Percentiles rank a stretch among this genome's conserved stretches.
phyloP scores from a whole-genome alignment of 2,797 vertebrate species.

The Echeneis naucrates region DNA sequence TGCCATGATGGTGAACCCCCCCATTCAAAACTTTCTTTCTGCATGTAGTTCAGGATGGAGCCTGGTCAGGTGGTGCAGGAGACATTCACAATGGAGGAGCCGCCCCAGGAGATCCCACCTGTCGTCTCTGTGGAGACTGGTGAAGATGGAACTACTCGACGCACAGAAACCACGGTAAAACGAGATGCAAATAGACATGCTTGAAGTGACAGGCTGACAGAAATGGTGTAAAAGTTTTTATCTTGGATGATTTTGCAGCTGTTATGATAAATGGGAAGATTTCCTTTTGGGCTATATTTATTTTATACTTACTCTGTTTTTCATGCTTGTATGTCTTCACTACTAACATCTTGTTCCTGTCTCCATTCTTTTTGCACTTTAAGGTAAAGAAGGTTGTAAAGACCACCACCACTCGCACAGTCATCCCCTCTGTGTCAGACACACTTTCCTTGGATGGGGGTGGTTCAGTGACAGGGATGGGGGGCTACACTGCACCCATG shows the following conservation, averaged over 20 bases:
- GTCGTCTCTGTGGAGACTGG: constrained; percentile 90
- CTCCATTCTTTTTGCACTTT: neutral
- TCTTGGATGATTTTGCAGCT: neutral
- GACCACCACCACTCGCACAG: constrained; percentile 92
- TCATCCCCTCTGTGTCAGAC: constrained; percentile 90
- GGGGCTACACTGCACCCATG: constrained; percentile 86
- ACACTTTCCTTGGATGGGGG: constrained; percentile 91
- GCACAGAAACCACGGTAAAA: constrained; percentile 92
- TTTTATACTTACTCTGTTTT: neutral
- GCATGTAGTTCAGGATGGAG: constrained; percentile 90
- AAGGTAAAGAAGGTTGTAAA: constrained; percentile 96
- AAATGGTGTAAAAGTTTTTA: neutral
- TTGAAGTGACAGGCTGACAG: neutral
- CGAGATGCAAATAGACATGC: neutral
- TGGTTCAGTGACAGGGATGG: constrained; percentile 80
- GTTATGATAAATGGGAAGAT: neutral
- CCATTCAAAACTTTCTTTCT: neutral
- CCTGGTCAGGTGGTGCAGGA: constrained; percentile 92
- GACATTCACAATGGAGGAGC: constrained; percentile 90
- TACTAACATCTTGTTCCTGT: neutral
- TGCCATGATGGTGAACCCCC: neutral
- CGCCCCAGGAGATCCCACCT: constrained; percentile 87
- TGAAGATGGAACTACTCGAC: constrained; percentile 92
- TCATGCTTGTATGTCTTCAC: neutral
- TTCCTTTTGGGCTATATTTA: neutral